Base-by-base conservation (phyloP, 2,797 vertebrate species). In the Girardinus metallicus region DNA sequence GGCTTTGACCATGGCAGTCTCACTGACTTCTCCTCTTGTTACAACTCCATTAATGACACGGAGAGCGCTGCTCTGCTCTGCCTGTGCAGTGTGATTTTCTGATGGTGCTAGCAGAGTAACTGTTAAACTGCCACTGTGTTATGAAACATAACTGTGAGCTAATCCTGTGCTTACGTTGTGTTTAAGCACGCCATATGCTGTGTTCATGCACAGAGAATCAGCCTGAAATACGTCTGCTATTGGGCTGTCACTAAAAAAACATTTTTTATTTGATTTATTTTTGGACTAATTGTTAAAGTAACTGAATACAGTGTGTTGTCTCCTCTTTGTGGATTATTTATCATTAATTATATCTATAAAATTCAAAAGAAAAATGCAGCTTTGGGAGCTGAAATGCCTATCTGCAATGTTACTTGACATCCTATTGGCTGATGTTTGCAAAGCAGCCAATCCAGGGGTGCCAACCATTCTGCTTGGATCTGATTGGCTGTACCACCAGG, bases 1-100 rank as follows among this genome's bases (percentile, higher is more conserved):
- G 87, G 89, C 88, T 94, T 91, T 89, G 82, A 90, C 91, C 84
- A 23, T 57, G 81, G 92, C 84, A 73, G 88, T 47, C 91, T 85
- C 80, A 62, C 82, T n/a, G 71, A 89, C 84, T 85, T 86, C 83
- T 79, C 78, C 85, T 90, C 88, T 89, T 66, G 62, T 66, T 66
- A 39, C 62, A 66, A 68, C 36, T 41, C 87, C 82, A 91, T 92
- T 88, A 94, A 94, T 90, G 90, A 87, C 84, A 83, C 92, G 85
- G 85, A 91, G 87, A 91, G 83, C 73, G 85, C 76, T 82, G 18
- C 81, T 78, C 75, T 72, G 79, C 34, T 26, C 72, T 49, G 72
- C 57, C 80, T 66, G 18, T 71, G 26, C 18, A 26, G 31, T 41
- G 70, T 78, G 55, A n/a, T 78, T 62, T 77, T 43, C 73, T 46